These are phyloP conservation scores for Asbolus verrucosus DNA, from an alignment of 1,140 invertebrate genomes.

Conservation along the genomic window DNA sequence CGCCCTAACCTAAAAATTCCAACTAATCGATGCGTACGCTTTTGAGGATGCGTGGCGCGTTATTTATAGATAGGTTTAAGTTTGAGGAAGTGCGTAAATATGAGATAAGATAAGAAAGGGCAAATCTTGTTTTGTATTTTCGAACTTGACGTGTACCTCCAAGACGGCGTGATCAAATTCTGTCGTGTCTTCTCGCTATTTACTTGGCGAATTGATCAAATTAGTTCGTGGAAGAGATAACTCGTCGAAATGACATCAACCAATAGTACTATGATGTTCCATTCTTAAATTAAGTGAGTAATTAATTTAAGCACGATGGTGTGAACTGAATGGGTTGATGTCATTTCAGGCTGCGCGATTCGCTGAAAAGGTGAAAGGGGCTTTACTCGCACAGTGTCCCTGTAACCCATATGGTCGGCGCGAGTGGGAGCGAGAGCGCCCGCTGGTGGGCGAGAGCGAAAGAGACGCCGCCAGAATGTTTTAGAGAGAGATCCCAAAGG, in stretches of 20 bases:
- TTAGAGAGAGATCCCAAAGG: conserved; percentile 42
- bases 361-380: conserved; percentile 12
- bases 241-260: neutral
- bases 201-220: conserved; percentile 1
- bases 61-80: conserved; percentile 2
- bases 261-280: neutral
- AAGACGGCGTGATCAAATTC: too few relatives aligned
- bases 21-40: too few relatives aligned
- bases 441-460: conserved; percentile 1
- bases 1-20: too few relatives aligned
- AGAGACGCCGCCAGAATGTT: conserved; percentile 22
- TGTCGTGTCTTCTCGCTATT: neutral
- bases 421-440: conserved; percentile 15
- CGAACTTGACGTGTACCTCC: too few relatives aligned
- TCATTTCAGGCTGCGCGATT: conserved; percentile 1
- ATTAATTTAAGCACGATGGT: too few relatives aligned
- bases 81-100: neutral
- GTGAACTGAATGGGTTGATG: neutral
- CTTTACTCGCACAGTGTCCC: conserved; percentile 41
- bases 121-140: neutral
- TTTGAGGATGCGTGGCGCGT: too few relatives aligned
- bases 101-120: neutral
- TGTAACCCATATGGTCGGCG: conserved; percentile 35
- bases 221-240: neutral
- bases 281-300: neutral